Evolutionary conservation across 1,140 invertebrate species (phyloP).

Genomic region (Rhynchophorus ferrugineus): DNA sequence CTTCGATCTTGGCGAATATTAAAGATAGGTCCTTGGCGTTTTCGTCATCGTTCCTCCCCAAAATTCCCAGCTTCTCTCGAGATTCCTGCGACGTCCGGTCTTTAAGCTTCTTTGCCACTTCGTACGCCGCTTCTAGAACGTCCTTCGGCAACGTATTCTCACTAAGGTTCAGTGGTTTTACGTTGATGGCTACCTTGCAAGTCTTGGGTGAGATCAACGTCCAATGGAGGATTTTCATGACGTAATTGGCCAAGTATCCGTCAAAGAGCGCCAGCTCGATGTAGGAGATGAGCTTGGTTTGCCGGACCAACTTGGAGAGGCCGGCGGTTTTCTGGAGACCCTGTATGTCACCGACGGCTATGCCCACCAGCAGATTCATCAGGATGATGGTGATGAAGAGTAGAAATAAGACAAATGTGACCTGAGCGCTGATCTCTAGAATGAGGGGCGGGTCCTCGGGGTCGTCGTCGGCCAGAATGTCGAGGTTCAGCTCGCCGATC

Average conservation of each 20-base stretch:
- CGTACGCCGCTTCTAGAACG: conserved; percentile 64
- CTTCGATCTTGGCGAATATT: neutral
- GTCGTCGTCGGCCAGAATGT: conserved; percentile 57
- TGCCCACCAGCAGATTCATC: conserved; percentile 74
- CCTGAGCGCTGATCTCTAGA: conserved; percentile 61
- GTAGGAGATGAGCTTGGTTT: conserved; percentile 68
- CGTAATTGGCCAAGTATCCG: conserved; percentile 61
- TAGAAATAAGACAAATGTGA: conserved; percentile 65
- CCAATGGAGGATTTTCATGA: conserved; percentile 63
- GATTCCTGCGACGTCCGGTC: conserved; percentile 28
- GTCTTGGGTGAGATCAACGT: conserved; percentile 67
- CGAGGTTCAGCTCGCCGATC: conserved; percentile 75
- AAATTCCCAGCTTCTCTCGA: neutral
- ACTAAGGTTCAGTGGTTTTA: conserved; percentile 71
- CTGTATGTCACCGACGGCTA: conserved; percentile 74
- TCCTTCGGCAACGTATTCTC: conserved; percentile 70
- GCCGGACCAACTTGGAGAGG: conserved; percentile 63
- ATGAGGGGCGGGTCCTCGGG: conserved; percentile 53
- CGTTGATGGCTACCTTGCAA: conserved; percentile 66
- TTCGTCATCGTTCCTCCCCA: neutral
- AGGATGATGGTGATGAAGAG: conserved; percentile 72
- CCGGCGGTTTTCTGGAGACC: conserved; percentile 69
- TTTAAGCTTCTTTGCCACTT: conserved; percentile 64
- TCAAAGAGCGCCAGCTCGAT: conserved; percentile 64
- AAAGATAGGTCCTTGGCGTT: neutral